These are phyloP conservation scores for Globicephala melas DNA, from an alignment of 2,113 vertebrate species.

Conservation along the genomic window DNA sequence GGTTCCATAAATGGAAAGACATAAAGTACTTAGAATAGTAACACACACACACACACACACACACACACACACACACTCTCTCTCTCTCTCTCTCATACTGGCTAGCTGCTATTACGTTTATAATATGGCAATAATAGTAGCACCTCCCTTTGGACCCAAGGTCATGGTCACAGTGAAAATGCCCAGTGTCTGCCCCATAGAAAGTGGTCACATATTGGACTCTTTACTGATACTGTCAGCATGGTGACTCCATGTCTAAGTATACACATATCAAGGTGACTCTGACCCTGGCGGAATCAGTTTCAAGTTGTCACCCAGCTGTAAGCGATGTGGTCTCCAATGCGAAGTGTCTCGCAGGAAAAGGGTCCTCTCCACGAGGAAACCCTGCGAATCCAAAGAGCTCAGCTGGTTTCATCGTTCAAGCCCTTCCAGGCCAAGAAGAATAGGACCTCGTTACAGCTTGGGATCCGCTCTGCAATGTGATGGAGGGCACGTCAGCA, in stretches of 20 bases:
- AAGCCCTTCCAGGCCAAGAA: background rate
- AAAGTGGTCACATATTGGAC: background rate
- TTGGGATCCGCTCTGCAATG: background rate
- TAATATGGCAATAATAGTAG: accelerated
- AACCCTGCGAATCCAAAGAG: no score
- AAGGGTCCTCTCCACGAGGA: background rate
- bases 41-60: background rate
- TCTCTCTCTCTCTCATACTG: background rate
- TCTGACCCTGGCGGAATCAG: background rate
- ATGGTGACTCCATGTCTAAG: background rate
- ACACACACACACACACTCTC: no score
- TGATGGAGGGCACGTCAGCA: background rate
- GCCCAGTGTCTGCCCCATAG: background rate
- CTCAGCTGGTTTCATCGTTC: background rate
- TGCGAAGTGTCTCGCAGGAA: no score
- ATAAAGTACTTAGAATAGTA: background rate
- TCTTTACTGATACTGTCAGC: accelerated
- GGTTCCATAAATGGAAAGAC: background rate
- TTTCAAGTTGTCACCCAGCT: background rate
- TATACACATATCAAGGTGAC: background rate
- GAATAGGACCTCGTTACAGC: background rate
- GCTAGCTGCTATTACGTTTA: background rate
- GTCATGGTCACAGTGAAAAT: background rate
- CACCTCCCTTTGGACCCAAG: accelerated
- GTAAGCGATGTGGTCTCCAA: accelerated